Percentiles rank a stretch among this genome's conserved stretches.
Evolutionary conservation across 2,888 invertebrate genomes (phyloP).

Genomic region (Eucera pruinosa): DNA sequence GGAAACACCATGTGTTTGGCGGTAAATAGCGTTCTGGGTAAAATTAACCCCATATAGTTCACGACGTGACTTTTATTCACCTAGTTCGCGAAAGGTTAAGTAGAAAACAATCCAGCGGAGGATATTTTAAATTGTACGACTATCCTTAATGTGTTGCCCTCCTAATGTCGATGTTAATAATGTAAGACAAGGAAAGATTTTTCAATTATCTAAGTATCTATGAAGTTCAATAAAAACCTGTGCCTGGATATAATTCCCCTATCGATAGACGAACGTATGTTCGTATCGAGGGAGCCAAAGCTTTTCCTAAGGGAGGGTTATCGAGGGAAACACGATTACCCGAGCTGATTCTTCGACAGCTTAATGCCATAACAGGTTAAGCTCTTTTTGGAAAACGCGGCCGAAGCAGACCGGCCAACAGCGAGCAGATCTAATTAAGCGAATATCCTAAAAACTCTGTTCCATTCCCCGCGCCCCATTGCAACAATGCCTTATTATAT

Average conservation of each 20-base stretch:
- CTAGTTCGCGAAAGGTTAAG: no score
- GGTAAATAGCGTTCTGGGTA: no score
- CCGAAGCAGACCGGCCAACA: conserved; percentile 26
- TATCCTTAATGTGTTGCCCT: neutral
- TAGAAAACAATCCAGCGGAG: no score
- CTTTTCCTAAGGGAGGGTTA: conserved; percentile 12
- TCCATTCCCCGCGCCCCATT: conserved; percentile 60
- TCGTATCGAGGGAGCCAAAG: conserved; percentile 13
- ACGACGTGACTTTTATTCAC: no score
- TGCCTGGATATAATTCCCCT: neutral
- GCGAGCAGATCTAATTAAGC: conserved; percentile 73
- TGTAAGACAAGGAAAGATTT: neutral
- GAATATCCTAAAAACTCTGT: conserved; percentile 73
- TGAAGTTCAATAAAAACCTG: neutral
- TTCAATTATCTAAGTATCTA: neutral
- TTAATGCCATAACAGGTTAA: conserved; percentile 52
- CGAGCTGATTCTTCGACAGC: conserved; percentile 31
- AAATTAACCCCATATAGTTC: no score
- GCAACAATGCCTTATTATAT: conserved; percentile 81
- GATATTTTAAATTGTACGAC: neutral
- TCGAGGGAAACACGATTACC: conserved; percentile 45
- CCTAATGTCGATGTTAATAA: neutral
- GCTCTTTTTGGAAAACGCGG: conserved; percentile 63
- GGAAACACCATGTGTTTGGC: no score
- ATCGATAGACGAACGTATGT: conserved; percentile 15